A percentile compares a stretch with the other conserved stretches of the same genome.
Conservation (phyloP, 2,113 vertebrate species). For the Coptodon rendalli region DNA sequence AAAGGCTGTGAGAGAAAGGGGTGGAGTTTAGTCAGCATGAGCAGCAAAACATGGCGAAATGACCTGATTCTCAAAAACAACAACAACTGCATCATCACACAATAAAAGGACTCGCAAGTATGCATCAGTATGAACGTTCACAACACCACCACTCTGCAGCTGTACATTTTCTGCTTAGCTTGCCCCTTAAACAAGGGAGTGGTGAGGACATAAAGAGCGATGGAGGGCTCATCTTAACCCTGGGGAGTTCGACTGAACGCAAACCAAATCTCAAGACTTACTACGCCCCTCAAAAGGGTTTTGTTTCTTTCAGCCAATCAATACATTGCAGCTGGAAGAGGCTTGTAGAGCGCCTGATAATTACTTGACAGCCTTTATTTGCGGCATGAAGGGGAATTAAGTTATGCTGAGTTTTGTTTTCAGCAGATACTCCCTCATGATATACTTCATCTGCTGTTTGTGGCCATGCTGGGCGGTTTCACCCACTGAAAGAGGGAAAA, state of each 20-base stretch:
- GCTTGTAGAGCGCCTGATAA: neutral
- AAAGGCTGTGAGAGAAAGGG: neutral
- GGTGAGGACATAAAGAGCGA: constrained; percentile 20
- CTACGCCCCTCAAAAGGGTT: neutral
- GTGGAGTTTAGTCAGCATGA: neutral
- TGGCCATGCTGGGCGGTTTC: neutral
- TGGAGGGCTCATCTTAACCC: neutral
- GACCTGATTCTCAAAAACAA: constrained; percentile 3
- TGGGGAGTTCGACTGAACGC: constrained; percentile 19
- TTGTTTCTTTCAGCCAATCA: constrained; percentile 18
- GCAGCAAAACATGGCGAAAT: constrained; percentile 9
- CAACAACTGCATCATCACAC: neutral
- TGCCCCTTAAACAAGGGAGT: constrained; percentile 17
- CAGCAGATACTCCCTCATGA: neutral
- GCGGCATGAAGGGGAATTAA: neutral
- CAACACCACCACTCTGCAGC: neutral
- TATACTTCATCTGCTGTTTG: neutral
- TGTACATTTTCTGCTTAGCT: constrained; percentile 20
- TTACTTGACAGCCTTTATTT: neutral
- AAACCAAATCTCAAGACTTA: constrained; percentile 7
- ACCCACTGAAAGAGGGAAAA: neutral
- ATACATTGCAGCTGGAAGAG: neutral
- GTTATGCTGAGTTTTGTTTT: neutral
- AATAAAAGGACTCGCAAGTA: neutral
- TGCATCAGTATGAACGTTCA: neutral